Conservation (phyloP, 2,113 vertebrate genomes). For the Cebidichthys violaceus region DNA sequence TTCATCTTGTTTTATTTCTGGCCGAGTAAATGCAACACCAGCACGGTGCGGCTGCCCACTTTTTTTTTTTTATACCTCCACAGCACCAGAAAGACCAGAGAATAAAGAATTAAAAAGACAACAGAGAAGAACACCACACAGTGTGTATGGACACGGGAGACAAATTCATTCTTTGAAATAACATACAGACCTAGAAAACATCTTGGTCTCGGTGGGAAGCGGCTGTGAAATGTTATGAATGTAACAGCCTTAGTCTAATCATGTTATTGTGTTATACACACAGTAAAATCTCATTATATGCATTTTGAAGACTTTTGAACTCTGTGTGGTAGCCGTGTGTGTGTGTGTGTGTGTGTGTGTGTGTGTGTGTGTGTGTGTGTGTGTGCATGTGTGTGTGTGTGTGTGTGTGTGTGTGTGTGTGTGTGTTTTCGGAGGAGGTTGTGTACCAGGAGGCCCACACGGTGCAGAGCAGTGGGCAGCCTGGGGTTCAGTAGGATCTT, state of each 20-base stretch:
- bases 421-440: not conserved
- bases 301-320: conserved; percentile 11
- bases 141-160: not conserved
- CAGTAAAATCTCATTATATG: not conserved
- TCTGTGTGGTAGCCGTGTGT: not conserved
- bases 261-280: conserved; percentile 10
- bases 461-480: conserved; percentile 27
- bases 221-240: not conserved
- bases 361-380: no score
- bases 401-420: conserved; percentile 14
- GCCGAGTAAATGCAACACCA: not conserved
- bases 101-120: not conserved
- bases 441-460: conserved; percentile 24
- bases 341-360: conserved; percentile 8
- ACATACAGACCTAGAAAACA: not conserved
- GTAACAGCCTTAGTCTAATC: conserved; percentile 5
- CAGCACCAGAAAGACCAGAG: not conserved
- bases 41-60: not conserved
- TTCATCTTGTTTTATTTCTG: conserved; percentile 7
- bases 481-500: conserved; percentile 21
- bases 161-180: not conserved
- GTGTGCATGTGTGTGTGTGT: no score
- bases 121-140: not conserved
- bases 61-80: not conserved
- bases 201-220: not conserved